Evolutionary conservation across 2,113 vertebrate genomes (phyloP), one percentile per base, ranked within the genome.

Genomic region (Burhinus bistriatus): DNA sequence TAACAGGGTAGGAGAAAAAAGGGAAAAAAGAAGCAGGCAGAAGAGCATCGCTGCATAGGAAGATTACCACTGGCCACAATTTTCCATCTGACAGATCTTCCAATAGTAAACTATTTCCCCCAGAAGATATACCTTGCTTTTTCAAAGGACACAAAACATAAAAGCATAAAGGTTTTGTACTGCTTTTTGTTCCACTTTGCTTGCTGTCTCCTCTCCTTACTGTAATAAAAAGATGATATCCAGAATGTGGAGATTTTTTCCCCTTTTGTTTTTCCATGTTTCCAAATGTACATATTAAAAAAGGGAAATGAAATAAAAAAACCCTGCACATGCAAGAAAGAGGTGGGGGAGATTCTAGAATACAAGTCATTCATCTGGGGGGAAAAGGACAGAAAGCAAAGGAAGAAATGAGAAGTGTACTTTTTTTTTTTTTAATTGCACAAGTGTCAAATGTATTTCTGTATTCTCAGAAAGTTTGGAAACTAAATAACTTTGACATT

Each of bases 251-350:
- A 65, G 19, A 3, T 4, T 36, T 71, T 40, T 51, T 25, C 49
- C 22, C 49, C 22, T 51, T 51, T 51, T 25, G 23, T 51, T 51
- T 57, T 70, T 71, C 57, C 51, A 12, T 22, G 9, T 61, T 77
- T 79, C 72, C 54, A 44, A 73, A n/a, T 6, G 23, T 30, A 51
- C 11, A 11, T 32, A 61, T 44, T 42, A 70, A 30, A 17, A 89
- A 72, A 51, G 16, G 22, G 51, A 85, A 72, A 68, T 11, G 7
- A 79, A 70, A 55, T 18, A 14, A 91, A 73, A 73, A 69, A 52
- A 18, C 0, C n/a, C n/a, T 8, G n/a, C 36, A 27, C 0, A 3
- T 22, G 5, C 17, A 64, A 58, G 64, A 64, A 64, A 40, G 57
- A 70, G 71, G 5, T 38, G 49, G 36, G 27, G 38, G 19, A 81